phyloP scores from a whole-genome alignment of 2,113 vertebrate genomes.

The Poeciliopsis occidentalis region DNA sequence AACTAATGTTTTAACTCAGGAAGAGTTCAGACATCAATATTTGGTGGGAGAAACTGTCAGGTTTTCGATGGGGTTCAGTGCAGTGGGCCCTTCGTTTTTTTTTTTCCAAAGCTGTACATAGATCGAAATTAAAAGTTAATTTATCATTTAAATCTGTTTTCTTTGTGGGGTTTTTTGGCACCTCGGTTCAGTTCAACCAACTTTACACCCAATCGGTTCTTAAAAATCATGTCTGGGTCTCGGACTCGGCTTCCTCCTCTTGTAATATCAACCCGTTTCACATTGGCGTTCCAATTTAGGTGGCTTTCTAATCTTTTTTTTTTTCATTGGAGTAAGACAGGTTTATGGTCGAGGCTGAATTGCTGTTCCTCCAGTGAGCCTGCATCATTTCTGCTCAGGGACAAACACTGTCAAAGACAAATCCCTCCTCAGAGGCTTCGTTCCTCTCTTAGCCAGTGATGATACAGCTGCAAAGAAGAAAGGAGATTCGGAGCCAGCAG shows the following conservation, averaged over 20 bases:
- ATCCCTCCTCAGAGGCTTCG: constrained; percentile 34
- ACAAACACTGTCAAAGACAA: constrained; percentile 25
- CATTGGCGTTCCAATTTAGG: constrained; percentile 8
- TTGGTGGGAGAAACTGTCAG: too few relatives aligned
- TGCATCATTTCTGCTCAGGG: constrained; percentile 36
- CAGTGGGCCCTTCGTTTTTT: too few relatives aligned
- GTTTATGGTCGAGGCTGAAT: constrained; percentile 28
- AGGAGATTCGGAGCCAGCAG: constrained; percentile 21
- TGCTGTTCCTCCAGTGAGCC: constrained; percentile 29
- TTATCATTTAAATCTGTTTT: constrained; percentile 16
- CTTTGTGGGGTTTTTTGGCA: neutral
- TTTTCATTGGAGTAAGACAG: constrained; percentile 23
- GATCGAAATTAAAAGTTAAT: neutral
- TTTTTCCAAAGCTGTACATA: too few relatives aligned
- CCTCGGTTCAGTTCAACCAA: constrained; percentile 6
- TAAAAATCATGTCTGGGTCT: constrained; percentile 23
- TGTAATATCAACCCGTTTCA: constrained; percentile 11
- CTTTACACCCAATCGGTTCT: constrained; percentile 19
- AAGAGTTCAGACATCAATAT: too few relatives aligned
- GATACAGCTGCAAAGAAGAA: constrained; percentile 35
- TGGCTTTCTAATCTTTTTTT: neutral
- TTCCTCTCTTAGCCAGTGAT: constrained; percentile 2
- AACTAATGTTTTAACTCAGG: too few relatives aligned
- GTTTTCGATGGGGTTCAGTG: too few relatives aligned
- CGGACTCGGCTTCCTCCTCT: constrained; percentile 15